Percentiles rank a stretch among this genome's conserved stretches.
Conservation (phyloP, 1,140 invertebrate genomes). For the Lanistes nyassanus region DNA sequence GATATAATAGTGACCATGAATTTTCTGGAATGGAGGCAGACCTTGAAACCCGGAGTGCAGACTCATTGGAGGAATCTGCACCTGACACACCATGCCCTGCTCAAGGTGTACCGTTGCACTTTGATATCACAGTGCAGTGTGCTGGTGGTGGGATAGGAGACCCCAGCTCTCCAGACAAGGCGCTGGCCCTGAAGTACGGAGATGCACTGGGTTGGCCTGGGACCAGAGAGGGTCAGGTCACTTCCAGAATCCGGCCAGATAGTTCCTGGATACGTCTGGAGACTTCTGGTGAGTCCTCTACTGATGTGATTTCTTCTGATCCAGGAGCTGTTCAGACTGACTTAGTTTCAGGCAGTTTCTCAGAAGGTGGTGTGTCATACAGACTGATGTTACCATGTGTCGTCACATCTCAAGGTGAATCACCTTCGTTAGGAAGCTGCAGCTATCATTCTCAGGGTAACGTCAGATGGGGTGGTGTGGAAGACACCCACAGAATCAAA, state of each 20-base stretch:
- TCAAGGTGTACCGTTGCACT: conserved; percentile 19
- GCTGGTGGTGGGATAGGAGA: background rate
- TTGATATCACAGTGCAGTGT: background rate
- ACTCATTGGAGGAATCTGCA: conserved; percentile 55
- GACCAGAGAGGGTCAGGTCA: conserved; percentile 14
- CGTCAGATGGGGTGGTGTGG: conserved; percentile 10
- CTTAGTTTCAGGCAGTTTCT: background rate
- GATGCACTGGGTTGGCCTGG: background rate
- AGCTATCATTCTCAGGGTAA: conserved; percentile 14
- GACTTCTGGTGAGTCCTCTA: background rate
- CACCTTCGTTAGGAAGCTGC: background rate
- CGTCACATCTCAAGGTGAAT: conserved; percentile 10
- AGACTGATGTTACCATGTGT: conserved; percentile 17
- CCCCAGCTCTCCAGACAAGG: background rate
- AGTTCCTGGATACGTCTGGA: conserved; percentile 7
- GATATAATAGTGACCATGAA: conserved; percentile 15
- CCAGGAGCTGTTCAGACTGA: background rate
- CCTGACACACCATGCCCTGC: conserved; percentile 48
- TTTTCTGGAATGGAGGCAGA: conserved; percentile 42
- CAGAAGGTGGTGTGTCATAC: background rate
- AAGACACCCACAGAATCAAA: conserved; percentile 34
- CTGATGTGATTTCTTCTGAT: background rate
- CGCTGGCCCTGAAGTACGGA: conserved; percentile 2
- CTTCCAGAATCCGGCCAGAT: background rate
- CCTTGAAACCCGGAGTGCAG: conserved; percentile 55